Evolutionary conservation across 1,140 invertebrate species (phyloP), one percentile per base, ranked within the genome.

Genomic region (Drosophila miranda): DNA sequence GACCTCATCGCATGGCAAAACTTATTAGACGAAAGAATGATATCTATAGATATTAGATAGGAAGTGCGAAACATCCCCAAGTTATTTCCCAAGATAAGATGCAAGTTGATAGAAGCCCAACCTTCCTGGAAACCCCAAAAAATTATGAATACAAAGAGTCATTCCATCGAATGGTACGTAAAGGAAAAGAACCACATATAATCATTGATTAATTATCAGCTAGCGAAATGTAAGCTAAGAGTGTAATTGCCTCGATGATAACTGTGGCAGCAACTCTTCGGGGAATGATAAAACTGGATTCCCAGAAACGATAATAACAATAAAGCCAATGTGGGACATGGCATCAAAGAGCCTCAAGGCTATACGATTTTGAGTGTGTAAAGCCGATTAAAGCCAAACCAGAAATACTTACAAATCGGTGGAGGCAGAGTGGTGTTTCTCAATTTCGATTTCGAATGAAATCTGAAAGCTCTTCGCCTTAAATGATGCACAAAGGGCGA

Each of bases 271-370:
- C 30, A 66, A 30, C 48, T 26, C 42, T 41, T 66, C 21, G 49
- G 11, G 2, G 28, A 30, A 30, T 51, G 19, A 43, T 68, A 55
- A 68, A 68, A 48, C 34, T 42, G n/a, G 34, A 14, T 68, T 68
- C 62, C 50, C 62, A 48, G 64, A 68, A 68, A 34, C 14, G 64
- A 68, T 68, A 68, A 68, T 14, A 51, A 13, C 13, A 21, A 23
- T 28, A 44, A 43, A 44, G 41, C 14, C 48, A 43, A 44, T 30
- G 38, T 44, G 41, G 62, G 13, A 49, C 50, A 49, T 67, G 30
- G 1, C 34, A 4, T 1, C 62, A 68, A 68, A 63, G 52, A 19
- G 34, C 13, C 9, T 30, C 50, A 30, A 42, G 38, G 57, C 38
- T 45, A 55, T 52, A 66, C 16, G 23, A 52, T 21, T 52, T 41